Conservation (phyloP, 2,113 vertebrate genomes). For the Lamprologus ornatipinnis region DNA sequence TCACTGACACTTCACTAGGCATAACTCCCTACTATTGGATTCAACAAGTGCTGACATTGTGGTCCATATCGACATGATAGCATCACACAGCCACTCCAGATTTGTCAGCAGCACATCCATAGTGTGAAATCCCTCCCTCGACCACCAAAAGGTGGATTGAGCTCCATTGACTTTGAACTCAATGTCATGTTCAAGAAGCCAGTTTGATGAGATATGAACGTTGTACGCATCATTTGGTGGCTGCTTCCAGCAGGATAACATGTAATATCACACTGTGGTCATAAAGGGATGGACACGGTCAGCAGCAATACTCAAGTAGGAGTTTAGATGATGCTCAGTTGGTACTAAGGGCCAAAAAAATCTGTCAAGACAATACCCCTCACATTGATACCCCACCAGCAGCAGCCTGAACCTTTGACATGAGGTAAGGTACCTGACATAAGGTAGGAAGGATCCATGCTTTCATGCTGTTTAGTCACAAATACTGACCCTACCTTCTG, state of each 20-base stretch:
- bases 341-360: neutral
- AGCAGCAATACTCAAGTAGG: neutral
- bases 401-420: neutral
- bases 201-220: neutral
- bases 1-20: neutral
- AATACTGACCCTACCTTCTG: neutral
- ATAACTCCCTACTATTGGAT: neutral
- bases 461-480: neutral
- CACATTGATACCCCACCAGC: neutral
- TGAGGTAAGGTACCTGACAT: neutral
- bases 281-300: neutral
- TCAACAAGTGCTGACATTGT: neutral
- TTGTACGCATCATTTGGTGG: neutral
- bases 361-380: neutral
- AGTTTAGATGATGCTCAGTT: neutral
- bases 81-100: neutral
- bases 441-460: neutral
- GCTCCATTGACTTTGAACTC: neutral
- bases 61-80: neutral
- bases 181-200: neutral
- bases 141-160: neutral
- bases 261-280: neutral
- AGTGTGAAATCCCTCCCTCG: neutral
- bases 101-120: neutral
- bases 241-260: neutral